These are phyloP conservation scores for Megamerina dolium DNA, from an alignment of 2,888 invertebrate species.

Conservation along the genomic window DNA sequence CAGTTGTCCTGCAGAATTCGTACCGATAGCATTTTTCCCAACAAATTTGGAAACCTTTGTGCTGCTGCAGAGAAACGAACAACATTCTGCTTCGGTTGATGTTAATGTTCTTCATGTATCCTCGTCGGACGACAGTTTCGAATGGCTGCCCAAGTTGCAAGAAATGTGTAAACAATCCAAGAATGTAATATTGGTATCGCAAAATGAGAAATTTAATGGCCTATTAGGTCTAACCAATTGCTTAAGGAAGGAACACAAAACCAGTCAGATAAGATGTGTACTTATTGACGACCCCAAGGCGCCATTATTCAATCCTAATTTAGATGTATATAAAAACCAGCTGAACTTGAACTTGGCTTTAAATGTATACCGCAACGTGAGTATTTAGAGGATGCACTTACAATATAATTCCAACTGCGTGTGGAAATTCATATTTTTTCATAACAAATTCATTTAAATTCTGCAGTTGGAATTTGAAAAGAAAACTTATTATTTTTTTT, in stretches of 20 bases:
- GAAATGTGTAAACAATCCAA: slow-evolving; percentile 30
- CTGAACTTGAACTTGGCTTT: slow-evolving; percentile 67
- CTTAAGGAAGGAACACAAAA: slow-evolving; percentile 72
- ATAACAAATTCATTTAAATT: no score
- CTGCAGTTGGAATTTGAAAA: not conserved
- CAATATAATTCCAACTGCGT: no score
- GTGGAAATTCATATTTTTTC: no score
- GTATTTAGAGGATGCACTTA: no score
- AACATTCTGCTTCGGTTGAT: slow-evolving; percentile 22
- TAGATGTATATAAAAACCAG: slow-evolving; percentile 62
- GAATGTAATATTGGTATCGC: slow-evolving; percentile 58
- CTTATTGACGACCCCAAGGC: slow-evolving; percentile 60
- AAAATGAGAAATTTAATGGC: slow-evolving; percentile 67
- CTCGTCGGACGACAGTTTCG: slow-evolving; percentile 30
- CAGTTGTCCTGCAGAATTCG: slow-evolving; percentile 31
- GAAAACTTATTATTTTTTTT: not conserved
- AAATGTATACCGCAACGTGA: slow-evolving; percentile 64
- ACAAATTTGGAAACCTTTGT: slow-evolving; percentile 37
- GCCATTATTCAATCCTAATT: slow-evolving; percentile 59
- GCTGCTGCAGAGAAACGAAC: slow-evolving; percentile 35
- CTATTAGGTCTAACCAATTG: slow-evolving; percentile 86
- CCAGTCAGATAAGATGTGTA: slow-evolving; percentile 58
- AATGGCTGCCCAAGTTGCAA: slow-evolving; percentile 41
- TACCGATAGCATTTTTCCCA: slow-evolving; percentile 34
- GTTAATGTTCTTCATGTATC: slow-evolving; percentile 34